Evolutionary conservation across 2,888 invertebrate species (phyloP).

Genomic region (Miltochrista miniata): DNA sequence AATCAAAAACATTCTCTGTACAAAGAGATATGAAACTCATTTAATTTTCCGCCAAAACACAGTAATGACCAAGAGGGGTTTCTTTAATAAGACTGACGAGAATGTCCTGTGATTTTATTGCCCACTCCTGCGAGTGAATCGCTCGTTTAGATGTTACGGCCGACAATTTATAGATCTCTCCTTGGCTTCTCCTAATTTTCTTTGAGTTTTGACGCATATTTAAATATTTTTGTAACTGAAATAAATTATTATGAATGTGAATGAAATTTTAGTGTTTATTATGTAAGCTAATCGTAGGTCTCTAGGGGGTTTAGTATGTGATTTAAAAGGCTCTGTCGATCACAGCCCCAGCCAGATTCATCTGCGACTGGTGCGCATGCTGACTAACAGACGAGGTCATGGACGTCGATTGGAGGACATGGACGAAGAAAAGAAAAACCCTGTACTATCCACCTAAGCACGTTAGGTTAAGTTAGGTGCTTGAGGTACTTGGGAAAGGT

Average conservation of each 20-base stretch:
- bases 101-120: conserved; percentile 64
- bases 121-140: conserved; percentile 60
- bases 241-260: conserved; percentile 1
- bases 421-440: too few species aligned
- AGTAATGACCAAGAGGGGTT: conserved; percentile 55
- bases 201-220: conserved; percentile 45
- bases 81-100: conserved; percentile 64
- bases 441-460: too few species aligned
- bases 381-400: too few species aligned
- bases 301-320: too few species aligned
- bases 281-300: too few species aligned
- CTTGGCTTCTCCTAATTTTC: conserved; percentile 57
- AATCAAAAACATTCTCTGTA: conserved; percentile 32
- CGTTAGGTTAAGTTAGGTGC: too few species aligned
- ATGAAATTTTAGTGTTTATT: too few species aligned
- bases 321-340: too few species aligned
- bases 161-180: conserved; percentile 62
- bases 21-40: conserved; percentile 50
- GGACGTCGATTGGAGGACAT: too few species aligned
- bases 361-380: too few species aligned
- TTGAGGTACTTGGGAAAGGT: too few species aligned
- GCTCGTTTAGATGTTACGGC: conserved; percentile 64
- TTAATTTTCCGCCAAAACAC: conserved; percentile 68
- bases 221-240: conserved; percentile 9
- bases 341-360: too few species aligned